Evolutionary conservation across 2,888 invertebrate genomes (phyloP), one percentile per base, ranked within the genome.

Genomic region (Dioctria linearis): DNA sequence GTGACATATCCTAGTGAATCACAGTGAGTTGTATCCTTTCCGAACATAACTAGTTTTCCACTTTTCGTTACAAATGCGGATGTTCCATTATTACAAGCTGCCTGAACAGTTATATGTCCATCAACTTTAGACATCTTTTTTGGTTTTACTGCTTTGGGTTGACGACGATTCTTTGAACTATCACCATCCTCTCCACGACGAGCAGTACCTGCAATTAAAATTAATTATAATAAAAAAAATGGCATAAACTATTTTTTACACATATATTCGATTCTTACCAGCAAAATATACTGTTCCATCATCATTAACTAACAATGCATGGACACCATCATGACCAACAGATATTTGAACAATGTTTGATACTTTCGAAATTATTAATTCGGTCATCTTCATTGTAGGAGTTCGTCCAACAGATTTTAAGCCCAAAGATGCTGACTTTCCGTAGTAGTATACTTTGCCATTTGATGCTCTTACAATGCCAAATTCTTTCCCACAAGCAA

Each of bases 111-210:
- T 85, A 93, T 91, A 86, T 96, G 95, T 0, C 95, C 94, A 85
- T 98, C 98, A 82, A 97, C 93, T 90, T 96, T 95, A 51, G 94
- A 92, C 90, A 98, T 95, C 89, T 96, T 96, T 90, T 97, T 97
- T 9, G 97, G 97, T 86, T 98, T 96, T 0, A 94, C 93, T 0
- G 98, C 95, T 89, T 97, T 98, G 0, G 96, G 95, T 85, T 95
- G 95, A 3, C 97, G 91, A 4, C 98, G 91, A 80, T 93, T 93
- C 87, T 93, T 94, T 71, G 90, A 94, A 82, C 93, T 93, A 86
- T 98, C 98, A 0, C 97, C 98, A 88, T 98, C 98, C 89, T 98
- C 98, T 42, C 98, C 98, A 3, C 98, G 91, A 0, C 95, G 92
- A 0, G 98, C 95, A 5, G 96, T 94, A 6, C 98, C 96, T 84